These are phyloP conservation scores for Drosophila meridionalis DNA, from an alignment of 2,888 invertebrate species.

Conservation along the genomic window DNA sequence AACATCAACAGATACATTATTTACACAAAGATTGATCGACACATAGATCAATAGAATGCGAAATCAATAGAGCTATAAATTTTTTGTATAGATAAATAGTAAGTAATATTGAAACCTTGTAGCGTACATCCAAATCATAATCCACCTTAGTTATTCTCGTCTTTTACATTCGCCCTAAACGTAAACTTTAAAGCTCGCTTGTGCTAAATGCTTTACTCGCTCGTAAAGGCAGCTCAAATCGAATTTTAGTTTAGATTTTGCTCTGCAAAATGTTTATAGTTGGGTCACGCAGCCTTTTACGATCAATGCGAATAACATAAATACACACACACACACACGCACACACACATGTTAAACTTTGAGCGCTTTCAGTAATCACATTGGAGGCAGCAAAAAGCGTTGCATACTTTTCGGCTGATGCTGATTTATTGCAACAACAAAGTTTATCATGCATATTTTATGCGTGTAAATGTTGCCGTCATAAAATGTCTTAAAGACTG, in stretches of 20 bases:
- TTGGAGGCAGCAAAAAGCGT: conserved; percentile 46
- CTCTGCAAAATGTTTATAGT: conserved; percentile 55
- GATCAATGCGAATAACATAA: conserved; percentile 55
- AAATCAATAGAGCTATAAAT: too few relatives aligned
- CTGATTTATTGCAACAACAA: conserved; percentile 80
- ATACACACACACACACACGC: conserved; percentile 28
- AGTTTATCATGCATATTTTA: conserved; percentile 82
- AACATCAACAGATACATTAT: too few relatives aligned
- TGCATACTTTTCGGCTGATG: conserved; percentile 59
- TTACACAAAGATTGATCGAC: too few relatives aligned
- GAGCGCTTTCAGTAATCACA: conserved; percentile 78
- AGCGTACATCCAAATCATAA: neutral
- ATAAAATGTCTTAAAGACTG: conserved; percentile 71
- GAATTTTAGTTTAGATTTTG: conserved; percentile 60
- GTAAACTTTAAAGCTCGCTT: conserved; percentile 16
- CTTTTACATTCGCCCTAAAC: neutral
- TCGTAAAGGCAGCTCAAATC: conserved; percentile 44
- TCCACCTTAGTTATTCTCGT: neutral
- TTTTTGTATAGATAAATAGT: too few relatives aligned
- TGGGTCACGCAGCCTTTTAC: conserved; percentile 64
- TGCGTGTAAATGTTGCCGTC: conserved; percentile 80
- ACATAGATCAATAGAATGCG: too few relatives aligned
- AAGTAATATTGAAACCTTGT: neutral
- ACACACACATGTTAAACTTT: conserved; percentile 62
- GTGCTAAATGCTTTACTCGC: conserved; percentile 56